phyloP scores from a whole-genome alignment of 2,797 vertebrate genomes.

The Erpetoichthys calabaricus region DNA sequence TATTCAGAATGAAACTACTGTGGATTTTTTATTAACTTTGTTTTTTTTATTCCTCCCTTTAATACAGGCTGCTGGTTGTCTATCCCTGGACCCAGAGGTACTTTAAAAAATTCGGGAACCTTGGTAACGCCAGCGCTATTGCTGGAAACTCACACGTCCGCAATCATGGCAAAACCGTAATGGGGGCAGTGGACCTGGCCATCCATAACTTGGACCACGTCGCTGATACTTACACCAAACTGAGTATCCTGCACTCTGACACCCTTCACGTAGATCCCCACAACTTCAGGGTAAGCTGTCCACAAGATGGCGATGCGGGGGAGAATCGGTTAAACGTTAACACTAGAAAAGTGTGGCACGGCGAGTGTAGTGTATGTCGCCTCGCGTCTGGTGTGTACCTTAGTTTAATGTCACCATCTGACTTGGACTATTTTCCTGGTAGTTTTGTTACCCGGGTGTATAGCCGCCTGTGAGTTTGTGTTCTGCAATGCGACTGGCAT shows the following conservation, averaged over 20 bases:
- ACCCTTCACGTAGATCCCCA: slow-evolving; percentile 61
- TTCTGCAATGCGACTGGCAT: no score
- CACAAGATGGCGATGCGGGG: not conserved
- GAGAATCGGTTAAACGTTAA: no score
- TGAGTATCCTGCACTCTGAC: slow-evolving; percentile 56
- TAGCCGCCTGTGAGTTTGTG: no score
- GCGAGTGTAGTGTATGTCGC: no score
- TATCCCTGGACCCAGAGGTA: slow-evolving; percentile 71
- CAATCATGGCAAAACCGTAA: slow-evolving; percentile 43
- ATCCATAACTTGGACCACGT: slow-evolving; percentile 58
- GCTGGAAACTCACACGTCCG: slow-evolving; percentile 36
- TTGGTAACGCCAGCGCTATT: slow-evolving; percentile 40
- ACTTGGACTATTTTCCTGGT: no score
- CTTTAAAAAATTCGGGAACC: slow-evolving; percentile 50
- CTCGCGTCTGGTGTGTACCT: no score
- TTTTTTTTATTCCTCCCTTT: not conserved
- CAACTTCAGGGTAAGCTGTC: slow-evolving; percentile 53
- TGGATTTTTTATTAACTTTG: no score
- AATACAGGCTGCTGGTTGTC: slow-evolving; percentile 40
- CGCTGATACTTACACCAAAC: slow-evolving; percentile 32
- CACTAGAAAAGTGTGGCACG: no score
- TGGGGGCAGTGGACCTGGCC: slow-evolving; percentile 45
- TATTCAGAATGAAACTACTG: no score
- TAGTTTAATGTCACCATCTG: no score
- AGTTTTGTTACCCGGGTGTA: no score